Percentiles rank a stretch among this genome's conserved stretches.
Evolutionary conservation across 2,888 invertebrate genomes (phyloP).

Genomic region (Biston stratarius): DNA sequence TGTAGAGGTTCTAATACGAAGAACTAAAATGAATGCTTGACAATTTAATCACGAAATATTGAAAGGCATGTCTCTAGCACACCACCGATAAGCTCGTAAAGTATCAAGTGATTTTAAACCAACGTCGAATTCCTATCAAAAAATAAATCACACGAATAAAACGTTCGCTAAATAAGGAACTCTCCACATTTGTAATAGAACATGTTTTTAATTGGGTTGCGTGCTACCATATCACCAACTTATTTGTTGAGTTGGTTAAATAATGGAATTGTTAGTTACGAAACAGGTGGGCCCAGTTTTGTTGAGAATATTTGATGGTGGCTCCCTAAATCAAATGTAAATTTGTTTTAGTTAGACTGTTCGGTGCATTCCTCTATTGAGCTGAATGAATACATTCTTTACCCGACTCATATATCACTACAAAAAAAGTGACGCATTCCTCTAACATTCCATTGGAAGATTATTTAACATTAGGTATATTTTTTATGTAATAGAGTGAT

Average conservation of each 20-base stretch:
- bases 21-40: no score
- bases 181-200: neutral
- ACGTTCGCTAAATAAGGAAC: neutral
- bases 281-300: neutral
- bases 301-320: neutral
- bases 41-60: no score
- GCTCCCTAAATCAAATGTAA: neutral
- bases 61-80: neutral
- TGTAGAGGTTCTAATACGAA: no score
- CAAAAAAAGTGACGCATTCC: constrained; percentile 42
- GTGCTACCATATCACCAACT: neutral
- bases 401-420: constrained; percentile 41
- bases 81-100: neutral
- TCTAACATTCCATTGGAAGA: constrained; percentile 47
- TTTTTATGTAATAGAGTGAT: constrained; percentile 10
- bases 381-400: constrained; percentile 42
- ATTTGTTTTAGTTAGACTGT: neutral
- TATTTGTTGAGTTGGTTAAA: neutral
- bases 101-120: neutral
- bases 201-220: neutral
- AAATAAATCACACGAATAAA: neutral
- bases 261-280: neutral
- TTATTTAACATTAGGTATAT: constrained; percentile 38
- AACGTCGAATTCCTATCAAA: constrained; percentile 1
- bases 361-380: constrained; percentile 33